Percentiles rank a stretch among this genome's conserved stretches.
Evolutionary conservation across 2,888 invertebrate species (phyloP).

Genomic region (Pammene fasciana): DNA sequence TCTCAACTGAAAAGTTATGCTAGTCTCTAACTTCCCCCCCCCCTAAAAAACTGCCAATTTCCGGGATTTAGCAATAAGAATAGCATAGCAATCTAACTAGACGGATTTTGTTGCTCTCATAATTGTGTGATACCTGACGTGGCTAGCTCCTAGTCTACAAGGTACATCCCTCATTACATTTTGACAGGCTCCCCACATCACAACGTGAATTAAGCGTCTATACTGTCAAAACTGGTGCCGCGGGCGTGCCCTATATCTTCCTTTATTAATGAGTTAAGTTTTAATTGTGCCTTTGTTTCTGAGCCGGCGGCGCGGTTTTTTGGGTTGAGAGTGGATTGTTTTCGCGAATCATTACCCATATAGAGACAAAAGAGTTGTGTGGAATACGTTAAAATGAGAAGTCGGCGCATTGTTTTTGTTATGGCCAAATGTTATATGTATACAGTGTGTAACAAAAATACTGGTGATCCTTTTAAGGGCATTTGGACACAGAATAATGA

Average conservation of each 20-base stretch:
- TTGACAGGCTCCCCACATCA: constrained; percentile 45
- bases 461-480: no score
- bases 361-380: constrained; percentile 10
- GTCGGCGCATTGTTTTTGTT: background rate
- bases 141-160: no score
- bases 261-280: constrained; percentile 52
- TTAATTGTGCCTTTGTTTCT: constrained; percentile 48
- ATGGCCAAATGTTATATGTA: background rate
- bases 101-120: no score
- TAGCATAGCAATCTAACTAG: no score
- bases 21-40: no score
- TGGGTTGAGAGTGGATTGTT: constrained; percentile 14
- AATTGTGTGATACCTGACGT: no score
- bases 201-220: constrained; percentile 42
- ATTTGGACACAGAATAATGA: no score
- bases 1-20: no score
- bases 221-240: constrained; percentile 33
- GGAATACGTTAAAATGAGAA: background rate
- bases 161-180: constrained; percentile 32
- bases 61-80: no score
- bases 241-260: constrained; percentile 39
- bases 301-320: constrained; percentile 27
- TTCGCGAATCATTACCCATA: constrained; percentile 21
- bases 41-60: no score
- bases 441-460: no score